phyloP scores from a whole-genome alignment of 53 echinoderm and acorn worm species.

The Holothuria scabra region DNA sequence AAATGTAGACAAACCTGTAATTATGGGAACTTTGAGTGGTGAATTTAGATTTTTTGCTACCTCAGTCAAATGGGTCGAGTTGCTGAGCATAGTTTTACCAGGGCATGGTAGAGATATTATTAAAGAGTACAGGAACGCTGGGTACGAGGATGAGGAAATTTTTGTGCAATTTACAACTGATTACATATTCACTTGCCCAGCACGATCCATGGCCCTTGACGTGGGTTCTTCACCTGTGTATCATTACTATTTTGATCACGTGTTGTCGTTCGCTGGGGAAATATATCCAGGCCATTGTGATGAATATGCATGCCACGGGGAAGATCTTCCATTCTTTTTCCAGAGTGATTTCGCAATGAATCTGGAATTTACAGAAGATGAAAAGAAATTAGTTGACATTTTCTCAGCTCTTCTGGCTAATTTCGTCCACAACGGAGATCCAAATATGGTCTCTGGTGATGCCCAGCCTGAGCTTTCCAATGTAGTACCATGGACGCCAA shows the following conservation, averaged over 20 bases:
- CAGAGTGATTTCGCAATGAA: neutral
- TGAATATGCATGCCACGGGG: neutral
- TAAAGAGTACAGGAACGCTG: neutral
- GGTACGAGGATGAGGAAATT: neutral
- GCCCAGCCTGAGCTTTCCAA: neutral
- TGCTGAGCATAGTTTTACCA: neutral
- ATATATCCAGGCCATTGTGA: too few relatives aligned
- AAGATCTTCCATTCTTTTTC: constrained; percentile 21
- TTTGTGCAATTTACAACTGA: neutral
- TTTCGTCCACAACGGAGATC: constrained; percentile 39
- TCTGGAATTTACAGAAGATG: neutral
- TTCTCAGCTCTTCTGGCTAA: neutral
- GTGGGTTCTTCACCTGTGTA: too few relatives aligned
- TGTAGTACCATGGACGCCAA: too few relatives aligned
- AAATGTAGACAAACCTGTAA: constrained; percentile 20
- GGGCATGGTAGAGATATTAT: neutral
- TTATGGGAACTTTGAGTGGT: constrained; percentile 12
- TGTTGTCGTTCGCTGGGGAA: too few relatives aligned
- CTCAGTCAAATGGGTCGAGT: neutral
- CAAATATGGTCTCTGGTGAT: neutral
- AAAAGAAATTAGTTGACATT: neutral
- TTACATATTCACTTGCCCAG: constrained; percentile 31
- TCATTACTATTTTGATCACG: too few relatives aligned
- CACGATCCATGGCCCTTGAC: neutral
- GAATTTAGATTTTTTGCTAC: neutral